phyloP scores from a whole-genome alignment of 2,888 invertebrate genomes.

The Tridacna crocea region DNA sequence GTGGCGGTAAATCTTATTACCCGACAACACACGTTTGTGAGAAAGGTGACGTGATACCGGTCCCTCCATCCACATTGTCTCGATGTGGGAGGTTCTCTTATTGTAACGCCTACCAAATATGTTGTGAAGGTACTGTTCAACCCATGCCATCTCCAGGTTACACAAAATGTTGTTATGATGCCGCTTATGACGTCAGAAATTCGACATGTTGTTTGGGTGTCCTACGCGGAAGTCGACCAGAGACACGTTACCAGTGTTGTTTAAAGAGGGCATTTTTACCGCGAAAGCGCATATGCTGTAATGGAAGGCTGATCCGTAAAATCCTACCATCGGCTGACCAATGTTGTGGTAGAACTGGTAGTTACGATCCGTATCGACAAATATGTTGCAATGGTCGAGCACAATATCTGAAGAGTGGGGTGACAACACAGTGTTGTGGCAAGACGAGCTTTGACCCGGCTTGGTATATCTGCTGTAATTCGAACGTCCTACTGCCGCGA shows the following conservation, averaged over 20 bases:
- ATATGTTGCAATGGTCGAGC: slow-evolving; percentile 40
- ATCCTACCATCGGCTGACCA: slow-evolving; percentile 12
- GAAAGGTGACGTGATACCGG: background rate
- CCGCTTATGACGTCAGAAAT: slow-evolving; percentile 20
- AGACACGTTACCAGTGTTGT: slow-evolving; percentile 24
- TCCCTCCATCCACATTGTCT: background rate
- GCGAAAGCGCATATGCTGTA: slow-evolving; percentile 32
- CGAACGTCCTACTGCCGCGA: slow-evolving; percentile 10
- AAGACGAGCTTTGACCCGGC: slow-evolving; percentile 29
- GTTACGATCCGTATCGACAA: slow-evolving; percentile 26
- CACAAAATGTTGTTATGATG: slow-evolving; percentile 26
- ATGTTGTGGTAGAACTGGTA: slow-evolving; percentile 33
- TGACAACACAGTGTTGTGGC: slow-evolving; percentile 38
- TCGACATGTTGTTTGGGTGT: slow-evolving; percentile 30
- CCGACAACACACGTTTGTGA: background rate
- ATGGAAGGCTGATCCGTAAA: slow-evolving; percentile 26
- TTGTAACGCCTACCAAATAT: slow-evolving; percentile 24
- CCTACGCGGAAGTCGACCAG: slow-evolving; percentile 1
- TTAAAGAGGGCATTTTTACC: slow-evolving; percentile 20
- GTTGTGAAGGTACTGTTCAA: slow-evolving; percentile 26
- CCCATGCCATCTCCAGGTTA: background rate
- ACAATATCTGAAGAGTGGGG: slow-evolving; percentile 9
- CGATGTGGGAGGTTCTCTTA: slow-evolving; percentile 15
- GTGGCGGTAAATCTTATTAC: background rate
- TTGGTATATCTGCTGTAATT: slow-evolving; percentile 36